Percentiles rank a stretch among this genome's conserved stretches.
These are phyloP conservation scores for Eristalis pertinax DNA, from an alignment of 2,888 invertebrate genomes.

Conservation along the genomic window DNA sequence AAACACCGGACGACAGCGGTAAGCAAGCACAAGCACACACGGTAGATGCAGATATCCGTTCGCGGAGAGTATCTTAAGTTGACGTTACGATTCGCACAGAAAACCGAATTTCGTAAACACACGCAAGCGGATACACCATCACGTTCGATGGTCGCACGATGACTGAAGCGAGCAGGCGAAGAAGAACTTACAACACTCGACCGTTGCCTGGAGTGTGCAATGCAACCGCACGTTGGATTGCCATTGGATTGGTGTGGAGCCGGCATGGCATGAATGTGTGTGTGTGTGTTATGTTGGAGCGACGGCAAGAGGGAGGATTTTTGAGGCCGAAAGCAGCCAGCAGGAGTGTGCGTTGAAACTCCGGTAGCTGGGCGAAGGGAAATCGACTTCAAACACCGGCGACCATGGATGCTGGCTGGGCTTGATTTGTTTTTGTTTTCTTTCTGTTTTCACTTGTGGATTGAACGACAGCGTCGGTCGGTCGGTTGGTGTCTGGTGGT, in stretches of 20 bases:
- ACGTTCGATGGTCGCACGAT: slow-evolving; percentile 57
- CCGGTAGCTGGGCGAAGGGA: slow-evolving; percentile 47
- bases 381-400: slow-evolving; percentile 19
- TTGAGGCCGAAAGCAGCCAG: background rate
- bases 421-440: background rate
- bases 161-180: slow-evolving; percentile 30
- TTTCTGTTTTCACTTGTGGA: slow-evolving; percentile 12
- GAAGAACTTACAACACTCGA: slow-evolving; percentile 4
- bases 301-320: background rate
- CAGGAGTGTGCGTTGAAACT: slow-evolving; percentile 33
- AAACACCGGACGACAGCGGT: background rate
- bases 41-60: background rate
- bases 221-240: slow-evolving; percentile 19
- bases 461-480: background rate
- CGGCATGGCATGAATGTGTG: background rate
- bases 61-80: slow-evolving; percentile 16
- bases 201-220: slow-evolving; percentile 19
- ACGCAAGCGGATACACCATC: slow-evolving; percentile 26
- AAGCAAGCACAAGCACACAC: background rate
- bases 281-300: background rate
- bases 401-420: slow-evolving; percentile 19
- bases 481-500: background rate
- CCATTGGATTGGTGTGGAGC: background rate
- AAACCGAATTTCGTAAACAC: background rate
- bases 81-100: slow-evolving; percentile 2